phyloP scores from a whole-genome alignment of 2,797 vertebrate species.

The Lateolabrax maculatus region DNA sequence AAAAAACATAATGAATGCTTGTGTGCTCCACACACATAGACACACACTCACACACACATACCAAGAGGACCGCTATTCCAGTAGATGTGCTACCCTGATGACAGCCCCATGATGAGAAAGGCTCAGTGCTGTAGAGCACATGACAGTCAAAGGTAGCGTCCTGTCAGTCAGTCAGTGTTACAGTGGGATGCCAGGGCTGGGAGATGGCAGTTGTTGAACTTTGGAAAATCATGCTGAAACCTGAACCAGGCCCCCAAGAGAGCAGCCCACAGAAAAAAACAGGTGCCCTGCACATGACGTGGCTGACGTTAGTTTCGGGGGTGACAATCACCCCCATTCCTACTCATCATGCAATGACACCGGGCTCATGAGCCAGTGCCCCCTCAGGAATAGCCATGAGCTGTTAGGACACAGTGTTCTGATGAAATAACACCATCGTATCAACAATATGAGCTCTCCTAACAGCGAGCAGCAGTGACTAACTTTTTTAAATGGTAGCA shows the following conservation, averaged over 20 bases:
- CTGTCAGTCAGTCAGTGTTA: constrained; percentile 68
- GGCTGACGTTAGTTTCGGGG: constrained; percentile 31
- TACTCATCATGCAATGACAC: constrained; percentile 60
- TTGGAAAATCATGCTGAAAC: constrained; percentile 75
- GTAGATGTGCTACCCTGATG: constrained; percentile 53
- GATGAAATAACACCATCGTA: constrained; percentile 40
- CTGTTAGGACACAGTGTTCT: constrained; percentile 57
- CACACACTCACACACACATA: constrained; percentile 14
- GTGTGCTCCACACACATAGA: constrained; percentile 7
- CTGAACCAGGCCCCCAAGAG: constrained; percentile 64
- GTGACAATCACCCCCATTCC: constrained; percentile 45
- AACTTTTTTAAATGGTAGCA: constrained; percentile 1
- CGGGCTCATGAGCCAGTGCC: constrained; percentile 39
- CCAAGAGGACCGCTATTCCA: constrained; percentile 21
- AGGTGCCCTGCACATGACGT: constrained; percentile 69
- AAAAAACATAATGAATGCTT: constrained; percentile 12
- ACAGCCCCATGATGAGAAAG: constrained; percentile 68
- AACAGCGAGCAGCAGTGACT: neutral
- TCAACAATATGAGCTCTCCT: constrained; percentile 40
- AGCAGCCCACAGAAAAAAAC: constrained; percentile 53
- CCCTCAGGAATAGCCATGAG: constrained; percentile 48
- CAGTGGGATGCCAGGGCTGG: constrained; percentile 57
- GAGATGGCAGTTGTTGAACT: constrained; percentile 75
- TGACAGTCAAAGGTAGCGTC: constrained; percentile 69
- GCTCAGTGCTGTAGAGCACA: constrained; percentile 64